Evolutionary conservation across 2,888 invertebrate species (phyloP).

Genomic region (Boloria euphrosyne): DNA sequence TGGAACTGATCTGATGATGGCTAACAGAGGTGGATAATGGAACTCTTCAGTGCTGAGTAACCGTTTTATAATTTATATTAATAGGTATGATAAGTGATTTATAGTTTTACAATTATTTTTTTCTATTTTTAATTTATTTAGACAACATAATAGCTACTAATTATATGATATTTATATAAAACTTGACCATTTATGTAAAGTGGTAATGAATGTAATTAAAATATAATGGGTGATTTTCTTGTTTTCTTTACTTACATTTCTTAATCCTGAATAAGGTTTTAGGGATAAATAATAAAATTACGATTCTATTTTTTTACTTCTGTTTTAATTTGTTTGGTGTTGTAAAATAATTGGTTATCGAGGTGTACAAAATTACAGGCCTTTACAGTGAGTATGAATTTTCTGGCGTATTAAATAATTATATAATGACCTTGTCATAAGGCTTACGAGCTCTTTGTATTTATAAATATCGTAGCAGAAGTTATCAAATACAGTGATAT

Average conservation of each 20-base stretch:
- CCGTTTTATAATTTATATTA: too few species aligned
- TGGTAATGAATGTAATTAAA: neutral
- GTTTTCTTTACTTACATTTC: neutral
- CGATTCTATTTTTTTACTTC: conserved; percentile 57
- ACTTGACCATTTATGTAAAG: too few species aligned
- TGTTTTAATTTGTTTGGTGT: conserved; percentile 75
- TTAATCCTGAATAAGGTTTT: neutral
- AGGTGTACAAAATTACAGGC: conserved; percentile 80
- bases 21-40: too few species aligned
- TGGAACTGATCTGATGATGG: too few species aligned
- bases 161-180: too few species aligned
- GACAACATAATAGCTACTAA: too few species aligned
- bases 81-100: too few species aligned
- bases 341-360: conserved; percentile 74
- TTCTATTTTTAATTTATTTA: too few species aligned
- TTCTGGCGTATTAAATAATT: conserved; percentile 63
- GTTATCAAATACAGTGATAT: conserved; percentile 57
- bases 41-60: too few species aligned
- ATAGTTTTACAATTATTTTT: too few species aligned
- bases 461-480: conserved; percentile 60
- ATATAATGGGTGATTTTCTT: neutral
- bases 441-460: conserved; percentile 60
- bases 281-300: conserved; percentile 54
- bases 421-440: conserved; percentile 54
- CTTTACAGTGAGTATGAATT: conserved; percentile 68